These are phyloP conservation scores for Kuschelorhynchus macadamiae DNA, from an alignment of 2,888 invertebrate species.

Conservation along the genomic window DNA sequence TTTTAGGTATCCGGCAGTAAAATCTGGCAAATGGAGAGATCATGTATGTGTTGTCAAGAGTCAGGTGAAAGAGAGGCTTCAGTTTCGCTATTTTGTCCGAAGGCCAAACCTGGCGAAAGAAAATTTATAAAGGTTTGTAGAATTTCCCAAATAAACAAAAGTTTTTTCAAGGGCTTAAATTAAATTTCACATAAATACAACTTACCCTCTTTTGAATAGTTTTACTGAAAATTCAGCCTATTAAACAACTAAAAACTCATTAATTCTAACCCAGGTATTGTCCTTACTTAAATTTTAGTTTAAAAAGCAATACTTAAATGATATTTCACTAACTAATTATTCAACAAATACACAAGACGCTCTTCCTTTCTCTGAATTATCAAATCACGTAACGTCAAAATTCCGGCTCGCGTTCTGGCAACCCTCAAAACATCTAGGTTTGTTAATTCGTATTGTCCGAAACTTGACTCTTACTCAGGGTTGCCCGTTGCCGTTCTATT, in stretches of 20 bases:
- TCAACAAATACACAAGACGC: neutral
- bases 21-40: constrained; percentile 96
- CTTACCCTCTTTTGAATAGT: too few species aligned
- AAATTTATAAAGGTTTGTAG: constrained; percentile 83
- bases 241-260: neutral
- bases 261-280: neutral
- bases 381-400: too few species aligned
- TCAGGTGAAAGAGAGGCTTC: constrained; percentile 92
- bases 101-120: constrained; percentile 87
- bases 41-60: constrained; percentile 96
- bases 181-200: neutral
- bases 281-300: neutral
- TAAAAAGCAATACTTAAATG: neutral
- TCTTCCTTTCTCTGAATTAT: too few species aligned
- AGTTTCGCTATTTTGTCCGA: constrained; percentile 90
- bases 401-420: too few species aligned
- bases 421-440: too few species aligned
- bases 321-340: neutral
- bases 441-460: too few species aligned
- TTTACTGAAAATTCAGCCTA: neutral
- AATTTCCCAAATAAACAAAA: constrained; percentile 31
- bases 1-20: constrained; percentile 91
- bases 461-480: too few species aligned
- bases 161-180: neutral
- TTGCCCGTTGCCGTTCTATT: too few species aligned